Percentiles rank a stretch among this genome's conserved stretches.
phyloP scores from a whole-genome alignment of 2,888 invertebrate species.

The Hedychridium roseum region DNA sequence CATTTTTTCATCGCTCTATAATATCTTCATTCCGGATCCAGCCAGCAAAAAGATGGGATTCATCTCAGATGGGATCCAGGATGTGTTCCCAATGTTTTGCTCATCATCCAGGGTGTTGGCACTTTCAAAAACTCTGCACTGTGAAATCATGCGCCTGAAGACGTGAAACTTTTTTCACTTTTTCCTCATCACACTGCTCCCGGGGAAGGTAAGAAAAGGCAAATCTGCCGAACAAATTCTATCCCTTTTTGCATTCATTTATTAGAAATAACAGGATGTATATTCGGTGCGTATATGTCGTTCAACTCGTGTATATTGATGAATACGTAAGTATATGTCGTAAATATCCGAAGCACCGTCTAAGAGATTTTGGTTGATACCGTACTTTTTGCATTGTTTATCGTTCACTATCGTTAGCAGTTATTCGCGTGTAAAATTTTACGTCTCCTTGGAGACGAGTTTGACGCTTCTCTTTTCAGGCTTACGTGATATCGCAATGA shows the following conservation, averaged over 20 bases:
- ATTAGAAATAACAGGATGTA: conserved; percentile 62
- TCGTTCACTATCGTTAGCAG: conserved; percentile 23
- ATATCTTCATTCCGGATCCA: no score
- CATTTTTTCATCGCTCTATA: no score
- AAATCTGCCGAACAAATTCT: conserved; percentile 6
- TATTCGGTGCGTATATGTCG: conserved; percentile 57
- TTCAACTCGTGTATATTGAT: conserved; percentile 36
- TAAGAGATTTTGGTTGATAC: conserved; percentile 44
- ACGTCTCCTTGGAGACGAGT: not conserved
- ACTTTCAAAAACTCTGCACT: no score
- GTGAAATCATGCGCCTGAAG: no score
- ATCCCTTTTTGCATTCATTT: conserved; percentile 46
- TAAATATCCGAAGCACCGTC: conserved; percentile 55
- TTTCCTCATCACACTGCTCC: no score
- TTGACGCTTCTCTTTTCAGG: not conserved
- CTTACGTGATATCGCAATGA: not conserved
- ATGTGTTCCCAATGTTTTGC: no score
- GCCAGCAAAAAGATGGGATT: no score
- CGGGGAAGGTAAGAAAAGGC: not conserved
- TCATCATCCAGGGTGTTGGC: no score
- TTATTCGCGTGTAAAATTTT: not conserved
- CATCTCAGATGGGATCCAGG: conserved; percentile 22
- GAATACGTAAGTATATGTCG: conserved; percentile 11
- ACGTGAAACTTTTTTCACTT: no score
- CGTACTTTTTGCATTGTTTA: conserved; percentile 44